These are phyloP conservation scores for Neomorphus geoffroyi DNA, from an alignment of 2,797 vertebrate species.

Conservation along the genomic window DNA sequence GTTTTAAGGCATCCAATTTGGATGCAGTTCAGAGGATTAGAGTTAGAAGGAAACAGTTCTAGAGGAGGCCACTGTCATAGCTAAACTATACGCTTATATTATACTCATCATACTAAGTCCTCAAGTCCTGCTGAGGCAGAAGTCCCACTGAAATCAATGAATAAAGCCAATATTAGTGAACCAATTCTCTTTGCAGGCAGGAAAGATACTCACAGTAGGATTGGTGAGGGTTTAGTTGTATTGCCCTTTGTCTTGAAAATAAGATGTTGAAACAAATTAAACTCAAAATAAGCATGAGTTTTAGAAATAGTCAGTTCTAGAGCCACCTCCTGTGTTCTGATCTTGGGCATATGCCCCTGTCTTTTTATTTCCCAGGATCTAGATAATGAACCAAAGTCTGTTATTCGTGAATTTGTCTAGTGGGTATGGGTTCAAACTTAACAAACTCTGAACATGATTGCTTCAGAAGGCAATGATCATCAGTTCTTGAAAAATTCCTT, in stretches of 20 bases:
- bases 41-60: background rate
- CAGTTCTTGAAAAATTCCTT: background rate
- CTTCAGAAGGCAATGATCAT: background rate
- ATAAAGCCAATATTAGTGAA: background rate
- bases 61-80: background rate
- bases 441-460: background rate
- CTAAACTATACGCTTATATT: rapidly evolving
- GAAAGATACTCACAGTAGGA: background rate
- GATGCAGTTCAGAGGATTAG: background rate
- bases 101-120: background rate
- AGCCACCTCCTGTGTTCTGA: background rate
- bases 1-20: background rate
- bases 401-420: background rate
- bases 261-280: background rate
- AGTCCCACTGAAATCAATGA: background rate
- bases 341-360: background rate
- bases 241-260: background rate
- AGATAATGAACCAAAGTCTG: background rate
- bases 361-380: background rate
- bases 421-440: background rate
- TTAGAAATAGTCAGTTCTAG: background rate
- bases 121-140: background rate
- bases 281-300: background rate
- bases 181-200: background rate
- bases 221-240: background rate